Percentiles rank a stretch among this genome's conserved stretches.
These are phyloP conservation scores for Euproctis similis DNA, from an alignment of 2,888 invertebrate species.

Conservation along the genomic window DNA sequence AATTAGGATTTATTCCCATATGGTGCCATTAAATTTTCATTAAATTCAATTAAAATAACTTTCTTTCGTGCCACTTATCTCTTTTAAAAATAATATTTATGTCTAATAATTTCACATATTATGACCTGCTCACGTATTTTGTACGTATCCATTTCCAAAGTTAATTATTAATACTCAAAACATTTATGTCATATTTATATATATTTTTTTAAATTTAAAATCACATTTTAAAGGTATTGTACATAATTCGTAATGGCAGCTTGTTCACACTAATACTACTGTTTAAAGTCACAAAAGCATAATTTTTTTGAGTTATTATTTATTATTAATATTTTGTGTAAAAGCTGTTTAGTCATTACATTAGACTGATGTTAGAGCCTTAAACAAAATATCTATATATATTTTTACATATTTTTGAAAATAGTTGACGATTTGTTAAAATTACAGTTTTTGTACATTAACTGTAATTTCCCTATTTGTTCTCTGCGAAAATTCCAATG, in stretches of 20 bases:
- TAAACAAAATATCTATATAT: constrained; percentile 25
- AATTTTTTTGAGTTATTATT: constrained; percentile 31
- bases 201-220: too few species aligned
- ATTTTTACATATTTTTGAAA: constrained; percentile 40
- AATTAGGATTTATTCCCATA: too few species aligned
- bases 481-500: neutral
- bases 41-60: too few species aligned
- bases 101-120: too few species aligned
- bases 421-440: constrained; percentile 14
- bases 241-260: constrained; percentile 26
- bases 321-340: constrained; percentile 22
- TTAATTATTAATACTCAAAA: too few species aligned
- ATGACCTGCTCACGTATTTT: too few species aligned
- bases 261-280: constrained; percentile 26
- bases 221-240: constrained; percentile 16
- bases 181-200: too few species aligned
- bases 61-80: too few species aligned
- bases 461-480: neutral
- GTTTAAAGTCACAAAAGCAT: constrained; percentile 31
- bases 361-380: constrained; percentile 65
- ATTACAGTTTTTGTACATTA: too few species aligned
- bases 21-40: too few species aligned
- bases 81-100: too few species aligned
- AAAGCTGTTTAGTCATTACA: constrained; percentile 55
- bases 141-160: too few species aligned